Percentiles rank a stretch among this genome's conserved stretches.
Conservation (phyloP, 2,797 vertebrate species). For the Danio kyathit region DNA sequence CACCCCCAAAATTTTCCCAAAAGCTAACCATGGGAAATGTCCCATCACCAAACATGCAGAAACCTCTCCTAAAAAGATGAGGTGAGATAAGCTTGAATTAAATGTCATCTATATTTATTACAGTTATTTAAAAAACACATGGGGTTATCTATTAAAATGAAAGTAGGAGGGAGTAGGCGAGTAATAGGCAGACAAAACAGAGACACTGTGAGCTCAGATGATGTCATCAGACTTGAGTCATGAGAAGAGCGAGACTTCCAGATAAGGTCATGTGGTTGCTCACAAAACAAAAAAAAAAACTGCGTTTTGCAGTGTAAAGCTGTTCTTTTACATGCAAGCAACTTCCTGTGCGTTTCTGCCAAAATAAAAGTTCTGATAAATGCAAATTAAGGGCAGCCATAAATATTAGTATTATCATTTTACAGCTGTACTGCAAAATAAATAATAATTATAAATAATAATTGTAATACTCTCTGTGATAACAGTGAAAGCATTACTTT, state of each 20-base stretch:
- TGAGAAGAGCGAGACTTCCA: background rate
- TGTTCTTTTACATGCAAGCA: background rate
- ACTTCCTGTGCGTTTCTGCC: background rate
- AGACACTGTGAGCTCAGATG: slow-evolving; percentile 3
- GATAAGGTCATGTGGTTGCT: background rate
- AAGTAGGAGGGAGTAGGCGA: background rate
- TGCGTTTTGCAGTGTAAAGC: background rate
- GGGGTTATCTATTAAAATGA: background rate
- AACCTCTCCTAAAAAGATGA: background rate
- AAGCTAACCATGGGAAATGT: no score
- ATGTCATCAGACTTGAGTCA: slow-evolving; percentile 35
- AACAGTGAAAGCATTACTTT: no score
- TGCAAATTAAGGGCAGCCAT: background rate
- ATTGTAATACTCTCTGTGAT: no score
- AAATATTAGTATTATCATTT: background rate
- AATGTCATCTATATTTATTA: background rate
- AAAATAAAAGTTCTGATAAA: background rate
- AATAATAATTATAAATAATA: background rate
- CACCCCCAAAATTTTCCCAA: no score
- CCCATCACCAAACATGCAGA: no score
- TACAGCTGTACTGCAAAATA: background rate
- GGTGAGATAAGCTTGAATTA: background rate
- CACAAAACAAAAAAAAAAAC: background rate
- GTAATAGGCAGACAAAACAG: slow-evolving; percentile 5
- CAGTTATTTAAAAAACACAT: background rate